These are phyloP conservation scores for Thamnaconus septentrionalis DNA, from an alignment of 2,113 vertebrate genomes.

Conservation along the genomic window DNA sequence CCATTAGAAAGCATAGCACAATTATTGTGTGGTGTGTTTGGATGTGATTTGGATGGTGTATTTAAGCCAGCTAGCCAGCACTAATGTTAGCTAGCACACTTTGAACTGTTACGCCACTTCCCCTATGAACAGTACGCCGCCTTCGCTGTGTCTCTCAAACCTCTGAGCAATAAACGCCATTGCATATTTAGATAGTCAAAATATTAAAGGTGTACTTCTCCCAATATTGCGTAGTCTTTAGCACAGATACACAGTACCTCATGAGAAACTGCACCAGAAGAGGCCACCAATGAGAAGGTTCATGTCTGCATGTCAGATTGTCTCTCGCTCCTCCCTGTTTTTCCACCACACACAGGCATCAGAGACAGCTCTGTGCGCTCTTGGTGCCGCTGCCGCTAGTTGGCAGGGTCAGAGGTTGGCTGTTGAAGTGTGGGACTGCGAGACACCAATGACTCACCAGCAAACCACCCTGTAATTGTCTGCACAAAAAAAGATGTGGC, in stretches of 20 bases:
- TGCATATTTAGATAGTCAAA: too few relatives aligned
- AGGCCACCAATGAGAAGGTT: conserved; percentile 17
- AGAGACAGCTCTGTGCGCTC: background rate
- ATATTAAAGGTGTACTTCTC: too few relatives aligned
- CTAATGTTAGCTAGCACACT: too few relatives aligned
- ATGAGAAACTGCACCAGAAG: conserved; percentile 33
- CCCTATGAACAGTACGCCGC: too few relatives aligned
- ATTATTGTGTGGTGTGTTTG: too few relatives aligned
- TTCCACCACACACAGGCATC: background rate
- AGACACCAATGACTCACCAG: conserved; percentile 10
- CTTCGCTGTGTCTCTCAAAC: too few relatives aligned
- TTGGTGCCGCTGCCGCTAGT: conserved; percentile 3
- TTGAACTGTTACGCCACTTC: too few relatives aligned
- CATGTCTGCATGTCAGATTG: conserved; percentile 4
- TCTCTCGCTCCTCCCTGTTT: conserved; percentile 15
- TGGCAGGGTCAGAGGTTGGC: conserved; percentile 14
- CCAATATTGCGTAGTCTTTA: too few relatives aligned
- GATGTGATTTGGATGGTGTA: too few relatives aligned
- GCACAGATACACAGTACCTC: background rate
- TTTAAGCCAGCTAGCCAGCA: too few relatives aligned
- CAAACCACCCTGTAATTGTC: conserved; percentile 8
- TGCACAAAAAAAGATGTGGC: background rate
- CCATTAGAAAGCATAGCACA: too few relatives aligned
- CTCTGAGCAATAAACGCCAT: too few relatives aligned
- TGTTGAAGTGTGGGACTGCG: background rate